These are phyloP conservation scores for Heterodera carotae DNA, from an alignment of 1,140 invertebrate species.

Conservation along the genomic window DNA sequence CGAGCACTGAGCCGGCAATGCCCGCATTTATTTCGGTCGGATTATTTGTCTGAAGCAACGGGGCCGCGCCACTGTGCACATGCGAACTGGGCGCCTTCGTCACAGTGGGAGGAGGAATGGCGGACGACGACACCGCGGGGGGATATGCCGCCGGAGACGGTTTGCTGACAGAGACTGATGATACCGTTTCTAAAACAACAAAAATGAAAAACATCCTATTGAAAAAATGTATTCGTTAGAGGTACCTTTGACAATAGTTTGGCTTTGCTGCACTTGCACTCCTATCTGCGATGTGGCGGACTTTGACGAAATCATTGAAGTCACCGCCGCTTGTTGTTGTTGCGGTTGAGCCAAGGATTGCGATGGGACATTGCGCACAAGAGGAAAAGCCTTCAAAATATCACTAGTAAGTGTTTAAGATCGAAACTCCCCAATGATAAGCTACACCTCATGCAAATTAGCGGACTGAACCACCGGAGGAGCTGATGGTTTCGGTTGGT, in stretches of 20 bases:
- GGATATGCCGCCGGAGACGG: not conserved
- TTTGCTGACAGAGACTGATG: not conserved
- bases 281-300: not conserved
- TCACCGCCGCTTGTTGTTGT: not conserved
- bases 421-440: not conserved
- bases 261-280: not conserved
- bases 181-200: not conserved
- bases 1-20: constrained; percentile 47
- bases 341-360: not conserved
- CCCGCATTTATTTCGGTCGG: constrained; percentile 33
- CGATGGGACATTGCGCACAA: not conserved
- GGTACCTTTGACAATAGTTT: not conserved
- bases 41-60: constrained; percentile 43
- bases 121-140: not conserved
- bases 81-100: constrained; percentile 15
- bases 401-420: not conserved
- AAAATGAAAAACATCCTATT: not conserved
- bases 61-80: constrained; percentile 44
- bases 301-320: not conserved
- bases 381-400: not conserved
- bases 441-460: constrained; percentile 17
- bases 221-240: not conserved
- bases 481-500: constrained; percentile 15
- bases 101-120: not conserved
- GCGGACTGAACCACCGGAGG: constrained; percentile 11